Conservation (phyloP, 2,113 vertebrate species). For the Manacus vitellinus region DNA sequence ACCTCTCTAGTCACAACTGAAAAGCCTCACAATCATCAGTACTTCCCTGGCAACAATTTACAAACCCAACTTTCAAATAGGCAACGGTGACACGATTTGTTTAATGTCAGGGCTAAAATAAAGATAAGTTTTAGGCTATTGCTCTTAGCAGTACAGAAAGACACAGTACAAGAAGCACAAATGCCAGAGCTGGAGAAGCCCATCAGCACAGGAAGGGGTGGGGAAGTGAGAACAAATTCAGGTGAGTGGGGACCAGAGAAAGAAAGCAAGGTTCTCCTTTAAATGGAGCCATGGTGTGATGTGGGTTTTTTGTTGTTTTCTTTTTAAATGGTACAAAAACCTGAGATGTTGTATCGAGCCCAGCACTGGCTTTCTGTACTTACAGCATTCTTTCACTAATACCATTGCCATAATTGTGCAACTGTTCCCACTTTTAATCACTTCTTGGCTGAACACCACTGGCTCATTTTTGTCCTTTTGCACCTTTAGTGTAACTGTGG, state of each 20-base stretch:
- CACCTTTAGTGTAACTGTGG: not conserved
- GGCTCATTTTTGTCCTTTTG: not conserved
- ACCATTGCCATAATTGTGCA: not conserved
- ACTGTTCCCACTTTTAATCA: not conserved
- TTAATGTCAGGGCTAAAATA: not conserved
- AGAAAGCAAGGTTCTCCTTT: not conserved
- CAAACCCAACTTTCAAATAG: not conserved
- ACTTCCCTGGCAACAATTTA: not conserved
- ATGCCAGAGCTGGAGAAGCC: not conserved
- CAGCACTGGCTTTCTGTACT: not conserved
- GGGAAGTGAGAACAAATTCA: not conserved
- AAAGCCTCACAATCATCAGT: not conserved
- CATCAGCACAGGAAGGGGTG: not conserved
- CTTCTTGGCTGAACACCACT: not conserved
- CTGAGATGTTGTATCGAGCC: fast-evolving
- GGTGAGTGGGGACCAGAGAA: not conserved
- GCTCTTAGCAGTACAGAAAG: not conserved
- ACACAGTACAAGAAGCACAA: not conserved
- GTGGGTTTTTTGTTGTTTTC: not conserved
- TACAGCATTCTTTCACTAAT: not conserved
- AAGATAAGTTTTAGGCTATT: not conserved
- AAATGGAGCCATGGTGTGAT: fast-evolving
- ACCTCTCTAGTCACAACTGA: not conserved
- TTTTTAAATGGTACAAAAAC: not conserved
- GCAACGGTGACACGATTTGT: not conserved